Evolutionary conservation across 2,113 vertebrate species (phyloP), one percentile per base, ranked within the genome.

Genomic region (Rhadina sibilatrix): DNA sequence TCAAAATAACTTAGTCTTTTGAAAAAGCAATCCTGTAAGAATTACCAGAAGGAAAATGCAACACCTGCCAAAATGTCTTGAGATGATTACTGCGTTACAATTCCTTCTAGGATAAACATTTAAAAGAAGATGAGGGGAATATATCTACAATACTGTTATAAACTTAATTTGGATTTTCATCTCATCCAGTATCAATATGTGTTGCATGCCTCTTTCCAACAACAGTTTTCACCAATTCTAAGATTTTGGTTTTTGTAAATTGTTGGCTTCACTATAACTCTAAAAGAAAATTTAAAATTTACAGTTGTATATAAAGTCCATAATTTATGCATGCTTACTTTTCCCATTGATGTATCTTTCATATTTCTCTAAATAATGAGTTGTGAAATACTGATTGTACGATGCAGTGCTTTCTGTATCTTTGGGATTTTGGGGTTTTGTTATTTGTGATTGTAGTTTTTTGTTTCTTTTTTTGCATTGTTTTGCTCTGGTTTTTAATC

Each of bases 21-120:
- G 54, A 18, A 12, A 83, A 64, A 89, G 1, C 21, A 53, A 22
- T 40, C 6, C 4, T 5, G 23, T 88, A 50, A n/a, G n/a, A 89
- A 56, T 64, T 12, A 37, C 46, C 24, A 68, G 17, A 75, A 59
- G 0, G 20, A 47, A 70, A 42, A 13, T n/a, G 24, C 3, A 60
- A 52, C 13, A 66, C 19, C 24, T 53, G 49, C 13, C 54, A 76
- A 25, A 37, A 30, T 4, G 27, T 60, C 27, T 33, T 82, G 15
- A 61, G 40, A 35, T 1, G 3, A 37, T 9, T 6, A 21, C 28
- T 2, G 0, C 44, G 28, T 31, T 13, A 69, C 5, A 24, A 3
- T 28, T 33, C 42, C 40, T 66, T 83, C 46, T 69, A 52, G 9
- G 10, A 57, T n/a, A 78, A 72, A 44, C 6, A 35, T 66, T 83